phyloP scores from a whole-genome alignment of 2,113 vertebrate species.

The Hippocampus guttulatus region DNA sequence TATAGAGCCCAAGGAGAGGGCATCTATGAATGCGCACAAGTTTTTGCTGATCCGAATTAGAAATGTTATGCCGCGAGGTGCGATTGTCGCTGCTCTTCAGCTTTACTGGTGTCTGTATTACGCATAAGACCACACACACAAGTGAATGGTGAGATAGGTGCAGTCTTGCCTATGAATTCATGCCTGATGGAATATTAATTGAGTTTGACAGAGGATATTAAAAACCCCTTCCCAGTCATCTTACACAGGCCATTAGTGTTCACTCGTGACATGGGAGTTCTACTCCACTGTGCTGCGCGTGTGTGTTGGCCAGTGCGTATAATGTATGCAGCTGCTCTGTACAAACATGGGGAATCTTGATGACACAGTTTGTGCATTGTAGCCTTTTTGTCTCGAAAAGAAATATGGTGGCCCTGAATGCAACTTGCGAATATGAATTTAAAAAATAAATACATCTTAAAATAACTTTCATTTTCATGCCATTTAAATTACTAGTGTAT shows the following conservation, averaged over 20 bases:
- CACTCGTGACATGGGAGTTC: slow-evolving; percentile 59
- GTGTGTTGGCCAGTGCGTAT: slow-evolving; percentile 6
- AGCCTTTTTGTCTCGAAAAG: slow-evolving; percentile 38
- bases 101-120: slow-evolving; percentile 2
- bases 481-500: not conserved
- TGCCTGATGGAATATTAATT: slow-evolving; percentile 68
- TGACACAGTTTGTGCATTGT: slow-evolving; percentile 10
- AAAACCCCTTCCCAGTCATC: slow-evolving; percentile 56
- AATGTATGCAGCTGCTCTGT: slow-evolving; percentile 5
- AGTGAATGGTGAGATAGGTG: slow-evolving; percentile 37
- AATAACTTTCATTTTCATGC: slow-evolving; percentile 48
- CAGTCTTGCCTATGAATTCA: slow-evolving; percentile 58
- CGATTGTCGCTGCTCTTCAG: slow-evolving; percentile 8
- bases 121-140: not conserved
- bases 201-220: slow-evolving; percentile 67
- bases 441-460: slow-evolving; percentile 24
- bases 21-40: not conserved
- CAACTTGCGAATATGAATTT: slow-evolving; percentile 13
- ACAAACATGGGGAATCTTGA: slow-evolving; percentile 2
- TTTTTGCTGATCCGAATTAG: slow-evolving; percentile 1
- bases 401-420: slow-evolving; percentile 41
- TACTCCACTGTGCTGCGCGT: slow-evolving; percentile 6
- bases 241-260: slow-evolving; percentile 63
- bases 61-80: not conserved
- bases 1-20: no score